phyloP scores from a whole-genome alignment of 2,888 invertebrate genomes.

The Aspidiotus rigidus region DNA sequence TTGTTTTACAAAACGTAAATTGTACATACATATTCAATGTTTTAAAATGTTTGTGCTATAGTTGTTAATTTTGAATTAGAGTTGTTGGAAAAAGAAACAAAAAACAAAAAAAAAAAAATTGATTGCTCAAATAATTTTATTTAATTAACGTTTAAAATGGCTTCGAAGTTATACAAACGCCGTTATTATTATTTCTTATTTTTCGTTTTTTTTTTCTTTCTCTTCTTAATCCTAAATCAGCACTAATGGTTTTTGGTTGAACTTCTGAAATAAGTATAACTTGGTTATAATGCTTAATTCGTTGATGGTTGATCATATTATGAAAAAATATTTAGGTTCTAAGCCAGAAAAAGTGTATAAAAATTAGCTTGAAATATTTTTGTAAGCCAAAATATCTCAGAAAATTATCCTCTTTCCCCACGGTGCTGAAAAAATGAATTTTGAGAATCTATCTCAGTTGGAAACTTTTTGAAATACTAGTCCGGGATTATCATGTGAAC shows the following conservation, averaged over 20 bases:
- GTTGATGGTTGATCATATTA: too few species aligned
- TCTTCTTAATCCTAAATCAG: not conserved
- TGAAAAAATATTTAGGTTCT: not conserved
- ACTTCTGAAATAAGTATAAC: constrained; percentile 20
- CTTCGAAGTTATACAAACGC: not conserved
- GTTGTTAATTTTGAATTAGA: constrained; percentile 16
- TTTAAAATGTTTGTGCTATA: constrained; percentile 14
- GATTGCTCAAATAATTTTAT: constrained; percentile 33
- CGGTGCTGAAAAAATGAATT: too few species aligned
- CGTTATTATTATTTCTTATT: not conserved
- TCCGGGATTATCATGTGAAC: too few species aligned
- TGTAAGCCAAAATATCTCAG: too few species aligned
- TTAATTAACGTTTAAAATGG: constrained; percentile 12
- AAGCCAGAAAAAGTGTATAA: too few species aligned
- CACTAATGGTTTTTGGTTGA: constrained; percentile 10
- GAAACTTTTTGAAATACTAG: too few species aligned
- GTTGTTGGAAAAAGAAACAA: not conserved
- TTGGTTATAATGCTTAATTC: not conserved
- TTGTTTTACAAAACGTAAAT: too few species aligned
- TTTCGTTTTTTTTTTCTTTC: constrained; percentile 2
- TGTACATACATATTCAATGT: constrained; percentile 3
- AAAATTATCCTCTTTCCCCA: too few species aligned
- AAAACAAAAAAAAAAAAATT: constrained; percentile 8
- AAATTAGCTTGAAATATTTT: too few species aligned
- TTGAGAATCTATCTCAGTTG: too few species aligned